Conservation (phyloP, 2,113 vertebrate genomes). For the Menura novaehollandiae region DNA sequence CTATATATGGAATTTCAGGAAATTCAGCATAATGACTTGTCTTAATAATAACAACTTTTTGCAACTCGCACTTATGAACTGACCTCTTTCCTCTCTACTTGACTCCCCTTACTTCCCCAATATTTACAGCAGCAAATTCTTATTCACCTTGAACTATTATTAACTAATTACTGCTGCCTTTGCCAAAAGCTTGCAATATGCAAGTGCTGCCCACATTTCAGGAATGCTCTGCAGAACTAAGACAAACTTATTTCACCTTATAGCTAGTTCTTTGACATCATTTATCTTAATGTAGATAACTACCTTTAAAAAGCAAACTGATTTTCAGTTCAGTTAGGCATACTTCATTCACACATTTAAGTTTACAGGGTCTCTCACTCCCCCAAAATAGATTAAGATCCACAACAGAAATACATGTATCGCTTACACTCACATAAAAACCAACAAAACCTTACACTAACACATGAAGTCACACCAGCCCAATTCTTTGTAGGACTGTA, state of each 20-base stretch:
- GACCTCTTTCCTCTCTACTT: neutral
- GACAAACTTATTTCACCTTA: neutral
- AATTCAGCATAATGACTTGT: neutral
- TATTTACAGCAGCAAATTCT: neutral
- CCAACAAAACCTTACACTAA: neutral
- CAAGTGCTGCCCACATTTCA: neutral
- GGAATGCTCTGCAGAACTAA: neutral
- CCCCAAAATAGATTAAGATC: neutral
- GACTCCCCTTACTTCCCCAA: neutral
- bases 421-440: neutral
- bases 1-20: constrained; percentile 9
- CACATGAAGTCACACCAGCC: neutral
- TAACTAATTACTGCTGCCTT: neutral
- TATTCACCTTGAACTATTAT: neutral
- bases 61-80: neutral
- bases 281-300: neutral
- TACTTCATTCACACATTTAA: neutral
- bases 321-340: neutral
- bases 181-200: neutral
- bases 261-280: neutral
- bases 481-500: neutral
- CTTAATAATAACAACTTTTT: neutral
- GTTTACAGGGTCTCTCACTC: neutral
- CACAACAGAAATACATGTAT: neutral
- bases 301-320: neutral